Evolutionary conservation across 2,797 vertebrate species (phyloP), one percentile per base, ranked within the genome.

Genomic region (Catamblyrhynchus diadema): DNA sequence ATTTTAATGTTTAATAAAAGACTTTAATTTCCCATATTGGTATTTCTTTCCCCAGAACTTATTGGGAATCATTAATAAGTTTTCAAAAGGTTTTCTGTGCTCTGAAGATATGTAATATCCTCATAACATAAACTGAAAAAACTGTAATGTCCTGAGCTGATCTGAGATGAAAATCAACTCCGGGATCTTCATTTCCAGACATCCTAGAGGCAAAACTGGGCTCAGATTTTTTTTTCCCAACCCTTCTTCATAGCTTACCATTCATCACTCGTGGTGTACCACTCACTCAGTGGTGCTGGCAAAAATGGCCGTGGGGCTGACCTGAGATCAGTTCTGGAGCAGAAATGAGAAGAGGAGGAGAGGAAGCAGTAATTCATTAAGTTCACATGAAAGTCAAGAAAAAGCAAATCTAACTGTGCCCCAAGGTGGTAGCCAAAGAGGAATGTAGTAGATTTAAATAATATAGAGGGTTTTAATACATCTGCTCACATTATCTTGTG

Each of bases 1-100:
- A 73, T 74, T 93, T 72, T 88, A 88, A 86, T 83, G 12, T 83
- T 88, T 94, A 84, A 90, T 88, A 94, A 59, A 90, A 69, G 4
- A 75, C 5, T 25, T 81, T 67, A 60, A 78, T 93, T 86, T 44
- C 32, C 22, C 21, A 62, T 86, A 69, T 79, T 79, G 44, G 27
- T 59, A 75, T 66, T 91, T 88, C 69, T 92, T 41, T 27, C 5
- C 33, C 16, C 10, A 39, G 25, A 86, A 81, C 7, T 47, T 44
- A 72, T 44, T 86, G 0, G 30, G 30, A 86, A 82, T 18, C 7
- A 79, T 80, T 82, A 88, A 50, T 64, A 90, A 59, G 23, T 33
- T 88, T 81, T 90, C 37, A 82, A 84, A 87, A 53, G 33, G 0
- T 60, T 88, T 95, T 81, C 20, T 90, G 4, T 75, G 23, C 32